These are phyloP conservation scores for Turdus rufiventris DNA, from an alignment of 2,113 vertebrate genomes.

Conservation along the genomic window DNA sequence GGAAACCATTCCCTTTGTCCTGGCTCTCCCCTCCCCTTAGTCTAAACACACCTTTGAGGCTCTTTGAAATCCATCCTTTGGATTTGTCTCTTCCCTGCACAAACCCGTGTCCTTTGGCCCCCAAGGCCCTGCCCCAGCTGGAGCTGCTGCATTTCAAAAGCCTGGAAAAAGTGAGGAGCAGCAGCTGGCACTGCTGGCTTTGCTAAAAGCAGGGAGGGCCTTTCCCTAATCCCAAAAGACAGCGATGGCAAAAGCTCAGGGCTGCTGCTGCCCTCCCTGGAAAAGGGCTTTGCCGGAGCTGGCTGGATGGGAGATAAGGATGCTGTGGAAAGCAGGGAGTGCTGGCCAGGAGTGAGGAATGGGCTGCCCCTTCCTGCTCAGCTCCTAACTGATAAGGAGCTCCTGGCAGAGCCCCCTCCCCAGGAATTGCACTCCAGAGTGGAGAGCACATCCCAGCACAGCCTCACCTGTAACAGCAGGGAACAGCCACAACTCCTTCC, in stretches of 20 bases:
- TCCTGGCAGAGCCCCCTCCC: not conserved
- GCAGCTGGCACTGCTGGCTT: not conserved
- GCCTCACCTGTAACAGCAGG: not conserved
- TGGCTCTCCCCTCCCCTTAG: not conserved
- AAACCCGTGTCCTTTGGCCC: not conserved
- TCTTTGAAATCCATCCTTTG: not conserved
- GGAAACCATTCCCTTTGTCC: not conserved
- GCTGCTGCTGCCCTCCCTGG: not conserved
- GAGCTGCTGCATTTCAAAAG: not conserved
- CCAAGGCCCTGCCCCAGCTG: not conserved
- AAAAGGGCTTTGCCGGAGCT: not conserved
- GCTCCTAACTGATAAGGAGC: not conserved
- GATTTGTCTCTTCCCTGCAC: not conserved
- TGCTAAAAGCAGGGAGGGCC: conserved; percentile 23
- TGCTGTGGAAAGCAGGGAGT: not conserved
- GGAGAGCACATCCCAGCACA: not conserved
- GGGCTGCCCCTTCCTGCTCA: not conserved
- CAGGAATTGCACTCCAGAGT: not conserved
- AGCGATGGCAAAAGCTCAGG: not conserved
- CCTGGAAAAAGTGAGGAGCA: not conserved
- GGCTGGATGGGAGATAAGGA: not conserved
- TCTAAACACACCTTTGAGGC: not conserved
- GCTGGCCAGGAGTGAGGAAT: not conserved
- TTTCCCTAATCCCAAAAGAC: not conserved
- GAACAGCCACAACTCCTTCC: not conserved